These are phyloP conservation scores for Strigops habroptila DNA, from an alignment of 2,113 vertebrate genomes.

Conservation along the genomic window DNA sequence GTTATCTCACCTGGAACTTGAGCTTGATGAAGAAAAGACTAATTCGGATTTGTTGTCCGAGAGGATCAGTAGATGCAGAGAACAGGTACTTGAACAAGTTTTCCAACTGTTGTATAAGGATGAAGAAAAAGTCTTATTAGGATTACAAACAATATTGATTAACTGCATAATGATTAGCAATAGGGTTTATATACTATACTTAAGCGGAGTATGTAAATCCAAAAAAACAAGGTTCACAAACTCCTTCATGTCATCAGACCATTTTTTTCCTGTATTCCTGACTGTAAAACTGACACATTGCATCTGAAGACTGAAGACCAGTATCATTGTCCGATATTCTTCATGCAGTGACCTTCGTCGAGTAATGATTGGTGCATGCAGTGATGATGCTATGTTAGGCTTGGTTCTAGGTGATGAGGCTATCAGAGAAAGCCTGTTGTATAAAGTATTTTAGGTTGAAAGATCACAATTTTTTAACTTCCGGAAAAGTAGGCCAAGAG, in stretches of 20 bases:
- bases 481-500: not conserved
- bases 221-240: not conserved
- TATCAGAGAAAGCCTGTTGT: not conserved
- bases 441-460: not conserved
- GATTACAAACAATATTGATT: not conserved
- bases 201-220: not conserved
- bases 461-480: not conserved
- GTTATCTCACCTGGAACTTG: conserved; percentile 84
- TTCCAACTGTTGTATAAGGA: not conserved
- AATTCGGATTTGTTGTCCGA: conserved; percentile 89
- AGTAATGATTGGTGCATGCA: not conserved
- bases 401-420: not conserved
- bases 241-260: not conserved
- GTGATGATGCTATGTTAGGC: not conserved
- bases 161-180: not conserved
- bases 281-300: not conserved
- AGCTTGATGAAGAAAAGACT: conserved; percentile 91
- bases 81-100: conserved; percentile 80
- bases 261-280: not conserved
- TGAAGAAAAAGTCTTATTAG: not conserved
- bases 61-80: conserved; percentile 86
- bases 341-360: not conserved
- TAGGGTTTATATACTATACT: not conserved
- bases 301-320: not conserved
- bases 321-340: not conserved